These are phyloP conservation scores for Xylocampa areola DNA, from an alignment of 2,888 invertebrate species.

Conservation along the genomic window DNA sequence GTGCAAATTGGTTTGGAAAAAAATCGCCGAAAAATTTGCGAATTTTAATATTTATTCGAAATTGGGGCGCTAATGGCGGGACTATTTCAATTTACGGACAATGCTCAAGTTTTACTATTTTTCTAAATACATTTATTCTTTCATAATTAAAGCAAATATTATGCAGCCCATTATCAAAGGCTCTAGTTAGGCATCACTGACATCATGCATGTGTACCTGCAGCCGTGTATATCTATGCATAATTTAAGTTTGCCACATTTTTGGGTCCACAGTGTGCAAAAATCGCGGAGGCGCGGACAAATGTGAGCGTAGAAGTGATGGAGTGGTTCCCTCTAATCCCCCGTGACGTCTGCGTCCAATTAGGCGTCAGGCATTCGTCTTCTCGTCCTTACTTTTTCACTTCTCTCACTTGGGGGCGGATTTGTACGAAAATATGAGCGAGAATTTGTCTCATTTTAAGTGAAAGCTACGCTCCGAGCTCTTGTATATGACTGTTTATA, in stretches of 20 bases:
- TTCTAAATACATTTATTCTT: background rate
- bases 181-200: too few relatives aligned
- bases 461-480: constrained; percentile 31
- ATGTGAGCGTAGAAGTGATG: constrained; percentile 78
- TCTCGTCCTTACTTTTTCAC: constrained; percentile 73
- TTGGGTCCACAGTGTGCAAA: constrained; percentile 45
- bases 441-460: constrained; percentile 64
- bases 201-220: too few relatives aligned
- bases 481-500: constrained; percentile 14
- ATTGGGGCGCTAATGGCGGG: constrained; percentile 36
- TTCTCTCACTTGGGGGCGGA: constrained; percentile 60
- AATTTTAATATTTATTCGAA: constrained; percentile 32
- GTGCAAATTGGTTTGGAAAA: constrained; percentile 57
- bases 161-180: too few relatives aligned
- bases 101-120: too few relatives aligned
- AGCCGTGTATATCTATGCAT: too few relatives aligned
- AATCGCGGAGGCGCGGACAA: constrained; percentile 78
- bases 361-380: constrained; percentile 86
- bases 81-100: constrained; percentile 29
- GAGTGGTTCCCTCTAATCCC: constrained; percentile 78
- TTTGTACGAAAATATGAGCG: constrained; percentile 68
- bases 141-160: background rate
- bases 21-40: constrained; percentile 41
- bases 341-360: constrained; percentile 82
- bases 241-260: constrained; percentile 8